Evolutionary conservation across 2,797 vertebrate genomes (phyloP).

Genomic region (Brachyrhaphis roseni): DNA sequence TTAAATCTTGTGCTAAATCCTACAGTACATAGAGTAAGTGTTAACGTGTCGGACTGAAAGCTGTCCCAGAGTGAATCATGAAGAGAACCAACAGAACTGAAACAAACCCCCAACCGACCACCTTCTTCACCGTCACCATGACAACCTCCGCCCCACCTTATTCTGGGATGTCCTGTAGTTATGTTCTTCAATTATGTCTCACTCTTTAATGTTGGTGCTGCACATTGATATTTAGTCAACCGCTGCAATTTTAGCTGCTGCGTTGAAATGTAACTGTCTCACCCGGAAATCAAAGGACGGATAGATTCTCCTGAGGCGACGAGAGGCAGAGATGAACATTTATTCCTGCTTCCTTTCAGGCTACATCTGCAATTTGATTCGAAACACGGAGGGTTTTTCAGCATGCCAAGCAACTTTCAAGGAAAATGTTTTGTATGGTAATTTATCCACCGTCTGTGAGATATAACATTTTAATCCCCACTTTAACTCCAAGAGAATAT

Average conservation of each 20-base stretch:
- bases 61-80: neutral
- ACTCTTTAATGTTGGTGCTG: slow-evolving; percentile 82
- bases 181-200: slow-evolving; percentile 85
- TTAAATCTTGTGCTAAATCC: neutral
- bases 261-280: slow-evolving; percentile 75
- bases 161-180: slow-evolving; percentile 85
- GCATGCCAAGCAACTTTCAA: slow-evolving; percentile 73
- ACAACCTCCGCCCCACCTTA: slow-evolving; percentile 70
- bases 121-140: slow-evolving; percentile 57
- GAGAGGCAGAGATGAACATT: slow-evolving; percentile 71
- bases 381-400: slow-evolving; percentile 73
- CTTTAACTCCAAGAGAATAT: slow-evolving; percentile 56
- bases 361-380: slow-evolving; percentile 79
- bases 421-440: slow-evolving; percentile 67
- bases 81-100: slow-evolving; percentile 29
- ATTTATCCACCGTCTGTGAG: slow-evolving; percentile 58
- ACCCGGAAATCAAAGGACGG: slow-evolving; percentile 82
- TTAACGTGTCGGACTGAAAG: neutral
- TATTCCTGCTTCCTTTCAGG: slow-evolving; percentile 77
- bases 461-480: slow-evolving; percentile 61
- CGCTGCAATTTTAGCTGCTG: slow-evolving; percentile 80
- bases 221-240: slow-evolving; percentile 84
- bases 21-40: neutral
- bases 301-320: slow-evolving; percentile 72
- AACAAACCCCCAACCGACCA: slow-evolving; percentile 21